These are phyloP conservation scores for Aulostomus chinensis DNA, from an alignment of 2,797 vertebrate species.

Conservation along the genomic window DNA sequence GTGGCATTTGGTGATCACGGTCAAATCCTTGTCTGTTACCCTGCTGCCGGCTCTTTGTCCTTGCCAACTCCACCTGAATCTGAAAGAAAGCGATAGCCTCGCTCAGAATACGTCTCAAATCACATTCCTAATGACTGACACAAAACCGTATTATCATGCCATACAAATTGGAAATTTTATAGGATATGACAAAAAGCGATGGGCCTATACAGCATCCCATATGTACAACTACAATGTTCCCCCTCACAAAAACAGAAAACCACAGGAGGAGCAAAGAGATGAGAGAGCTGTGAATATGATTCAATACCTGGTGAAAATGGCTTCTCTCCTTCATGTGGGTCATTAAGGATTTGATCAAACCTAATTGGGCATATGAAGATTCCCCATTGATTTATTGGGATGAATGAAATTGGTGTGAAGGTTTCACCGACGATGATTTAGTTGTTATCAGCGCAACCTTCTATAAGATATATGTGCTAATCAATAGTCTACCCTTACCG, in stretches of 20 bases:
- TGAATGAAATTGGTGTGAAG: constrained; percentile 22
- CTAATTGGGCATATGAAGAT: constrained; percentile 8
- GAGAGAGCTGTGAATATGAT: too few species aligned
- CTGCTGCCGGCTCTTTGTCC: constrained; percentile 14
- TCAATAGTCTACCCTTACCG: constrained; percentile 50
- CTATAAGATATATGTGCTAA: constrained; percentile 33
- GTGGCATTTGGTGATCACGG: constrained; percentile 22
- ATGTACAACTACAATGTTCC: too few species aligned
- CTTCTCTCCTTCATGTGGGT: constrained; percentile 2
- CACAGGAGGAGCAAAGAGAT: too few species aligned
- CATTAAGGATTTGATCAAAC: constrained; percentile 25
- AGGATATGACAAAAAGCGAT: too few species aligned
- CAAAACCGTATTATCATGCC: too few species aligned
- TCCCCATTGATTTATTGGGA: constrained; percentile 20
- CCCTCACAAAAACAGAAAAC: too few species aligned
- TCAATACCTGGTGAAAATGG: too few species aligned
- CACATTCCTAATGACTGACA: too few species aligned
- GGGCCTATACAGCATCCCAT: too few species aligned
- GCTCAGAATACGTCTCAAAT: too few species aligned
- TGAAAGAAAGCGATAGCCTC: not conserved
- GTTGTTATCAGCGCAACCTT: constrained; percentile 35
- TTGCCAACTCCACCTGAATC: constrained; percentile 5
- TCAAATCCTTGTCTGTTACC: constrained; percentile 13
- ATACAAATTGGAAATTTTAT: too few species aligned
- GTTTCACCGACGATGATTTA: constrained; percentile 38